phyloP scores from a whole-genome alignment of 1,140 invertebrate species.

The Babylonia areolata region DNA sequence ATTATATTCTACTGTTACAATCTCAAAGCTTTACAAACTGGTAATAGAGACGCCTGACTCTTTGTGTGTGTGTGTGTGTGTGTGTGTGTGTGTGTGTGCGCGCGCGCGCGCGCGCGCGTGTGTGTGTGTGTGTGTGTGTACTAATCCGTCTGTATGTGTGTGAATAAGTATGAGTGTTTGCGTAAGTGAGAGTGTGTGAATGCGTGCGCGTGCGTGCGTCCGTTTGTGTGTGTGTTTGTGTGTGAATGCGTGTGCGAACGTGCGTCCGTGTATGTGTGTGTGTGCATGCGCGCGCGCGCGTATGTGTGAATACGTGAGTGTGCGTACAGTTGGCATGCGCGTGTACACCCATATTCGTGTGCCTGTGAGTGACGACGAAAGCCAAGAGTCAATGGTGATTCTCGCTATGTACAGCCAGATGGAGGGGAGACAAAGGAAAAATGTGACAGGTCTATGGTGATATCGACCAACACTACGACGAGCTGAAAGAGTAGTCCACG shows the following conservation, averaged over 20 bases:
- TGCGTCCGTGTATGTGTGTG: background rate
- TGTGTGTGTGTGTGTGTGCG: too few species aligned
- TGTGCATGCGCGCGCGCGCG: background rate
- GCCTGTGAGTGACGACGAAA: too few species aligned
- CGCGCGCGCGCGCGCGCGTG: background rate
- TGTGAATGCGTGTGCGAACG: background rate
- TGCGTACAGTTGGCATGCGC: background rate
- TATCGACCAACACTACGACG: too few species aligned
- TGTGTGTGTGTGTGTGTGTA: background rate
- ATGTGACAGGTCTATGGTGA: too few species aligned
- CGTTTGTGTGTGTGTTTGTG: background rate
- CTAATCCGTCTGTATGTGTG: background rate
- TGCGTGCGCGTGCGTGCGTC: background rate
- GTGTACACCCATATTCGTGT: background rate
- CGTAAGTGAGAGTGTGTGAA: background rate
- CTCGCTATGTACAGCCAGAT: too few species aligned
- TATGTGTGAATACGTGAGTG: background rate
- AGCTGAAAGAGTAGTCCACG: too few species aligned
- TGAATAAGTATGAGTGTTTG: background rate
- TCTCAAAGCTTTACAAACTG: too few species aligned
- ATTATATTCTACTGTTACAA: too few species aligned
- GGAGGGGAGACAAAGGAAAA: too few species aligned
- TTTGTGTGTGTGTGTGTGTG: too few species aligned
- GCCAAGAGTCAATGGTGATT: too few species aligned
- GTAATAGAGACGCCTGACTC: too few species aligned